Evolutionary conservation across 2,888 invertebrate genomes (phyloP), one percentile per base, ranked within the genome.

Genomic region (Dendrolimus houi): DNA sequence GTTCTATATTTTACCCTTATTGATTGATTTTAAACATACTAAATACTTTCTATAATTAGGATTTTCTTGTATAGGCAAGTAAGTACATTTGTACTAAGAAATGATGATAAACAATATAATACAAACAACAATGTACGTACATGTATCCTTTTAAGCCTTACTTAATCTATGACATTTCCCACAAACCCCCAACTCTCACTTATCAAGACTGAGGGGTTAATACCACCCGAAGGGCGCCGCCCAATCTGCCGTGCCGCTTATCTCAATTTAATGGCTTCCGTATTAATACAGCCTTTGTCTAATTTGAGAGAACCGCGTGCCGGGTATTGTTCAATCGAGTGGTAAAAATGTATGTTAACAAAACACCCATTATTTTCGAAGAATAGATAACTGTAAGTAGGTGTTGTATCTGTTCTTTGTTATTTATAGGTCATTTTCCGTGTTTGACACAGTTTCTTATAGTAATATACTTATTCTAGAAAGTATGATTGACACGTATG

Each of bases 181-280:
- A 69, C 74, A 77, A 79, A 79, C 79, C 81, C 80, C 79, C 78
- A 72, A 71, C 78, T 80, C 83, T 77, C 81, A 86, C 81, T 87
- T 89, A 88, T 87, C 87, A 85, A 82, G 87, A 81, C 87, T 87
- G 85, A 81, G 74, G 77, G 76, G 75, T 83, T 89, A 87, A 89
- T 86, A 86, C 88, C 84, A 82, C 81, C 79, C 83, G 81, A 80
- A 86, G 87, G 89, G 86, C 81, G 79, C 77, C 81, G 77, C 86
- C 87, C 87, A 87, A 88, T 88, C 87, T 88, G 86, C 86, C 81
- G 77, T 71, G 69, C 73, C 79, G 85, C 87, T 89, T 89, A 90
- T 90, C 88, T 87, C 87, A 85, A 88, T 88, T 88, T 89, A 89
- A 89, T 90, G 88, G 87, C 81, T 86, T 86, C 85, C 85, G 86